Evolutionary conservation across 1,140 invertebrate genomes (phyloP).

Genomic region (Procambarus virginalis): DNA sequence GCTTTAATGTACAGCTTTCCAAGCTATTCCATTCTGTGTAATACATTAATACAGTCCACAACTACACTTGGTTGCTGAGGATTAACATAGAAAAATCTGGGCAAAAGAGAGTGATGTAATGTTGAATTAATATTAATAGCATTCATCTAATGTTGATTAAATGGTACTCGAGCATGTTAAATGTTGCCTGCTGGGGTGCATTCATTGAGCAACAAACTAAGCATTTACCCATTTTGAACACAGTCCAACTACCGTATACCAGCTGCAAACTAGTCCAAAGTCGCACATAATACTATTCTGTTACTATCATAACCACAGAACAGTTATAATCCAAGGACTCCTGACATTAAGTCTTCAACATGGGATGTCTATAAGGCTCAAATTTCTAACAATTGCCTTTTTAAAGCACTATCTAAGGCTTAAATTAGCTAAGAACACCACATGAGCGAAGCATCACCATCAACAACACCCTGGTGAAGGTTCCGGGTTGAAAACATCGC

Average conservation of each 20-base stretch:
- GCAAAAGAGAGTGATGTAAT: too few relatives aligned
- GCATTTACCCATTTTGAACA: neutral
- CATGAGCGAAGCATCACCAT: slow-evolving; percentile 29
- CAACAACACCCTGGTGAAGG: slow-evolving; percentile 12
- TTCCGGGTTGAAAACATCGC: slow-evolving; percentile 33
- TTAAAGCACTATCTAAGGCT: slow-evolving; percentile 62
- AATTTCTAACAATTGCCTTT: slow-evolving; percentile 47
- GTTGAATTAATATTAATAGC: too few relatives aligned
- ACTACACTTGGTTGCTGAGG: neutral
- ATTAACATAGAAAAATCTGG: neutral
- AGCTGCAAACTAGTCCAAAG: neutral
- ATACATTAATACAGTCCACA: too few relatives aligned
- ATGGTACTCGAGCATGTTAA: too few relatives aligned
- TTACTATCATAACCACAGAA: neutral
- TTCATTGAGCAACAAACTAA: neutral
- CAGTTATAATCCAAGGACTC: neutral
- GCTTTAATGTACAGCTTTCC: too few relatives aligned
- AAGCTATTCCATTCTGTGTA: too few relatives aligned
- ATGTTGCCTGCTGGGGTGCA: too few relatives aligned
- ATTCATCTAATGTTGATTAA: too few relatives aligned
- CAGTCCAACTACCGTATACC: neutral
- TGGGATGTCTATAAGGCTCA: slow-evolving; percentile 41
- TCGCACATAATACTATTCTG: neutral
- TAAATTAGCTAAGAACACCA: slow-evolving; percentile 45
- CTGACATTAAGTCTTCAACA: slow-evolving; percentile 28